These are phyloP conservation scores for Helicoverpa armigera DNA, from an alignment of 1,140 invertebrate species.

Conservation along the genomic window DNA sequence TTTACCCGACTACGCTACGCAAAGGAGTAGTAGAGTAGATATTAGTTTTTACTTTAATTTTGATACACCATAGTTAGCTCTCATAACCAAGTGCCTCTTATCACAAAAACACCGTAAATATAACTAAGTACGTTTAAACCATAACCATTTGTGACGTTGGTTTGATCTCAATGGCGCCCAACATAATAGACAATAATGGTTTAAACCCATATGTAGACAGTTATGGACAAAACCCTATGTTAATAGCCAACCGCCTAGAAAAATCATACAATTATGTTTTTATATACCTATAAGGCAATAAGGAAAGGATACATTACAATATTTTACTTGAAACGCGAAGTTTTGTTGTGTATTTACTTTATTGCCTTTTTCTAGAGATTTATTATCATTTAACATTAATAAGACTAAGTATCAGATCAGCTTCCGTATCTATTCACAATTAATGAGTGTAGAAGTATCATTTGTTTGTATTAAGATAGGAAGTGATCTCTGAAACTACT, in stretches of 20 bases:
- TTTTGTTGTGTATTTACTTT: neutral
- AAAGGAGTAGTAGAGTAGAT: no score
- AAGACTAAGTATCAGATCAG: neutral
- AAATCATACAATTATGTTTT: constrained; percentile 41
- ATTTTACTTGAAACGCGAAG: constrained; percentile 13
- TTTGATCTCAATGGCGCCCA: neutral
- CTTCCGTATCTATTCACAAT: neutral
- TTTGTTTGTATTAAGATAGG: neutral
- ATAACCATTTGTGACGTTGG: neutral
- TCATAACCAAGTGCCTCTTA: no score
- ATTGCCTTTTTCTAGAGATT: neutral
- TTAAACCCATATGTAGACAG: neutral
- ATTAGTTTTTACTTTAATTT: no score
- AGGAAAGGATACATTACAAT: constrained; percentile 27
- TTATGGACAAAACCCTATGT: constrained; percentile 29
- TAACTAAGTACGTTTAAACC: neutral
- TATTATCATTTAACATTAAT: neutral
- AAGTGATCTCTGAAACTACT: neutral
- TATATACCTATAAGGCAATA: constrained; percentile 17
- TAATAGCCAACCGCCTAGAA: neutral
- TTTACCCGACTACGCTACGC: no score
- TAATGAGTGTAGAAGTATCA: no score
- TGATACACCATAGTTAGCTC: no score
- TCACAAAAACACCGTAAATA: neutral
- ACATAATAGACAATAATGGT: constrained; percentile 17